Evolutionary conservation across 1,140 invertebrate species (phyloP), one percentile per base, ranked within the genome.

Genomic region (Lepidotrigona ventralis): DNA sequence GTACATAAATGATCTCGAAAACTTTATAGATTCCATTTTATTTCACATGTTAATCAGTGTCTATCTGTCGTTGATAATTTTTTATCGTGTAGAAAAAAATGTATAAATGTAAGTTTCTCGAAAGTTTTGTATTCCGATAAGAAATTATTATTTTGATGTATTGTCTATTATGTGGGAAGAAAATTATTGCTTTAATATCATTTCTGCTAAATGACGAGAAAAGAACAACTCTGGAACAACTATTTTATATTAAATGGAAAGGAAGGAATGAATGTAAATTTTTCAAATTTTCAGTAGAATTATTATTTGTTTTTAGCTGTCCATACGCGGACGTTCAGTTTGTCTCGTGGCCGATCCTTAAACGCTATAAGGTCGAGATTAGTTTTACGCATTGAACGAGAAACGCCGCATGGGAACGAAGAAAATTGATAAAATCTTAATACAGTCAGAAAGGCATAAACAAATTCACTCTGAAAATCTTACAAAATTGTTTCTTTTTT

Each of bases 261-360:
- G 64, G 76, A 23, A 12, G 12, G 9, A 79, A 69, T 39, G 17
- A 58, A 69, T 0, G 19, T 1, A 9, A n/a, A 2, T 23, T 12
- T 33, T 15, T 0, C 5, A 68, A 75, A 66, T 75, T 75, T 66
- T 53, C 14, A 26, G 46, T 68, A 75, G 63, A 75, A 17, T 81
- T 81, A 81, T 75, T 81, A 81, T 81, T 81, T 39, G 17, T 26
- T 72, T 46, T 58, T 53, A 39, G 66, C 53, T 66, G 75, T 66
- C 63, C 75, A 46, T 33, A 51, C 17, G 8, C 2, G 76, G 46
- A 33, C 63, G 26, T 21, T 79, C 33, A 46, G 51, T 71, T 81
- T 56, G 71, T 75, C 74, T 23, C 26, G 58, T 39, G 72, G 72
- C 23, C 39, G 72, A 69, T 68, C 3, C 73, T 76, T 82, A 76